Percentiles rank a stretch among this genome's conserved stretches.
Conservation (phyloP, 2,113 vertebrate species). For the Rousettus leschenaultii region DNA sequence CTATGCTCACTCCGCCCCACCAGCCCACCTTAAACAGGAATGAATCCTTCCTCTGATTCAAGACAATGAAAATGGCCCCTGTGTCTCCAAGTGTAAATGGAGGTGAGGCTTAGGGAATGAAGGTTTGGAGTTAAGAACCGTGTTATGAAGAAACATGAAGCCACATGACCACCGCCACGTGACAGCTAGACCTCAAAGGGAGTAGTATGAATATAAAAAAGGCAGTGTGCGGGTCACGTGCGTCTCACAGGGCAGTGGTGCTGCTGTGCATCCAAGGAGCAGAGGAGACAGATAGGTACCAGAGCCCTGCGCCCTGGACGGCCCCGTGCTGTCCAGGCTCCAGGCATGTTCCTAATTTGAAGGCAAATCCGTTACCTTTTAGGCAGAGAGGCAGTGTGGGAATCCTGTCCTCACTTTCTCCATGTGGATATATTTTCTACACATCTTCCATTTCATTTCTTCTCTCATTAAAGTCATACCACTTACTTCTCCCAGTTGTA, state of each 20-base stretch:
- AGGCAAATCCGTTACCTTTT: neutral
- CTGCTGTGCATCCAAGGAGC: neutral
- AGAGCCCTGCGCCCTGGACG: fast-evolving
- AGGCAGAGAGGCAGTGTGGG: neutral
- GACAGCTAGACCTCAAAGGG: neutral
- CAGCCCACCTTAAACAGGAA: neutral
- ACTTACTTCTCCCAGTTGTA: neutral
- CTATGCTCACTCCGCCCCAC: no score
- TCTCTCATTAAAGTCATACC: neutral
- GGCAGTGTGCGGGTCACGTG: fast-evolving
- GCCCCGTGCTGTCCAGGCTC: fast-evolving
- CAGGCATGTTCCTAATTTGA: neutral
- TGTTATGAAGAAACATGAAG: fast-evolving
- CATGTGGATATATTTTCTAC: neutral
- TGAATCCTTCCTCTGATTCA: neutral
- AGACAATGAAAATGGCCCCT: neutral
- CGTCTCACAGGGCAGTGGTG: fast-evolving
- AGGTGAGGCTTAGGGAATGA: neutral
- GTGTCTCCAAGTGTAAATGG: neutral
- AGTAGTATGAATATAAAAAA: neutral
- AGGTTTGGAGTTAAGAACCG: neutral
- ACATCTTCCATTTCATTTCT: fast-evolving
- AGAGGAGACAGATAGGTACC: neutral
- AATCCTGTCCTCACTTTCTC: neutral
- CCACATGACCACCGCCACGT: neutral